Evolutionary conservation across 2,797 vertebrate genomes (phyloP).

Genomic region (Coreius guichenoti): DNA sequence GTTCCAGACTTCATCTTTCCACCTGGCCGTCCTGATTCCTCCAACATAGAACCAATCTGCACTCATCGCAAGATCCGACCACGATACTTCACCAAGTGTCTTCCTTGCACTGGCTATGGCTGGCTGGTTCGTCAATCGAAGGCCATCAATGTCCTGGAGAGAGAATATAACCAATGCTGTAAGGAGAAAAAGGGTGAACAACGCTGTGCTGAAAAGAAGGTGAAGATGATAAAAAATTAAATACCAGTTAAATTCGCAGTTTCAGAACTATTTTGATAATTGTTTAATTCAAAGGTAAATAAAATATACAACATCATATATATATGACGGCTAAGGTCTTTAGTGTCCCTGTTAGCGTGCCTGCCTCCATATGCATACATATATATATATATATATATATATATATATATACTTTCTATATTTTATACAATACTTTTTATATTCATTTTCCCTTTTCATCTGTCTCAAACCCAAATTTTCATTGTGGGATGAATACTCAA

Average conservation of each 20-base stretch:
- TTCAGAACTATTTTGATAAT: background rate
- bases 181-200: conserved; percentile 61
- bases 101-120: conserved; percentile 60
- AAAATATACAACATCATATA: too few relatives aligned
- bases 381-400: too few relatives aligned
- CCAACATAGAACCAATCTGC: conserved; percentile 69
- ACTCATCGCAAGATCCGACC: conserved; percentile 66
- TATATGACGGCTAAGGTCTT: too few relatives aligned
- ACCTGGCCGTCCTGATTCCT: conserved; percentile 70
- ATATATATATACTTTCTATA: too few relatives aligned
- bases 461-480: too few relatives aligned
- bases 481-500: too few relatives aligned
- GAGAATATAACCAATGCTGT: conserved; percentile 75
- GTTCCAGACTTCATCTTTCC: conserved; percentile 71
- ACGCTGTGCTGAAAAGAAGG: conserved; percentile 72
- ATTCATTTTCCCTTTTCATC: too few relatives aligned
- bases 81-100: conserved; percentile 65
- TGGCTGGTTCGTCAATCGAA: conserved; percentile 70
- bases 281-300: background rate
- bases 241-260: background rate
- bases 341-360: too few relatives aligned
- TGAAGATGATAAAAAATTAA: conserved; percentile 39
- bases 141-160: conserved; percentile 73
- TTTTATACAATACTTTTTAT: too few relatives aligned
- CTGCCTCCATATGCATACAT: too few relatives aligned